A percentile compares a stretch with the other conserved stretches of the same genome.
Conservation (phyloP, 2,888 invertebrate species). For the Allolobophora icterica region DNA sequence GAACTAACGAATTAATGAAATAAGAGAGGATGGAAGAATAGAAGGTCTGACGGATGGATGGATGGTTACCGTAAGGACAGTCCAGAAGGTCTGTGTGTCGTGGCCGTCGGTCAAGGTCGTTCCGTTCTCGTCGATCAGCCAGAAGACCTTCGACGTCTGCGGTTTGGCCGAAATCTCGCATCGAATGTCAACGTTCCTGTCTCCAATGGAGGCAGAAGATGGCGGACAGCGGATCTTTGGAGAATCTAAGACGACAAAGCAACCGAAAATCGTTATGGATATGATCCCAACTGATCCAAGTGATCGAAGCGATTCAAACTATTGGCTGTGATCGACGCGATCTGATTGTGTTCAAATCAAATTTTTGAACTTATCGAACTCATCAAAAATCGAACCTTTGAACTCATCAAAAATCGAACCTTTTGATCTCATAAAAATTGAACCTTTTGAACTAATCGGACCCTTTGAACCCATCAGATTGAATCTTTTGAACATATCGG, state of each 20-base stretch:
- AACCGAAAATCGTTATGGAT: not conserved
- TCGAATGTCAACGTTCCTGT: slow-evolving; percentile 39
- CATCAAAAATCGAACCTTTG: too few species aligned
- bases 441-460: too few species aligned
- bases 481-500: too few species aligned
- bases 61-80: slow-evolving; percentile 26
- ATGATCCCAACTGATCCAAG: not conserved
- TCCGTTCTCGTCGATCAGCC: slow-evolving; percentile 33
- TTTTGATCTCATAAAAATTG: not conserved
- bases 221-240: slow-evolving; percentile 36
- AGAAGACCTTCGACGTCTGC: slow-evolving; percentile 34
- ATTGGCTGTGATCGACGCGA: too few species aligned
- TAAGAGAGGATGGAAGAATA: not conserved
- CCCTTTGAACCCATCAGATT: too few species aligned
- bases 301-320: not conserved
- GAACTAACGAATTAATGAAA: not conserved
- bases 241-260: slow-evolving; percentile 23
- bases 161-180: slow-evolving; percentile 38
- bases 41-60: not conserved
- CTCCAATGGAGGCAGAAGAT: slow-evolving; percentile 26
- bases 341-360: too few species aligned
- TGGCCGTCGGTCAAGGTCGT: slow-evolving; percentile 28
- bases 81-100: slow-evolving; percentile 2
- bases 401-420: too few species aligned
- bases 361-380: too few species aligned